These are phyloP conservation scores for Pyrrhosoma nymphula DNA, from an alignment of 2,888 invertebrate species.

Conservation along the genomic window DNA sequence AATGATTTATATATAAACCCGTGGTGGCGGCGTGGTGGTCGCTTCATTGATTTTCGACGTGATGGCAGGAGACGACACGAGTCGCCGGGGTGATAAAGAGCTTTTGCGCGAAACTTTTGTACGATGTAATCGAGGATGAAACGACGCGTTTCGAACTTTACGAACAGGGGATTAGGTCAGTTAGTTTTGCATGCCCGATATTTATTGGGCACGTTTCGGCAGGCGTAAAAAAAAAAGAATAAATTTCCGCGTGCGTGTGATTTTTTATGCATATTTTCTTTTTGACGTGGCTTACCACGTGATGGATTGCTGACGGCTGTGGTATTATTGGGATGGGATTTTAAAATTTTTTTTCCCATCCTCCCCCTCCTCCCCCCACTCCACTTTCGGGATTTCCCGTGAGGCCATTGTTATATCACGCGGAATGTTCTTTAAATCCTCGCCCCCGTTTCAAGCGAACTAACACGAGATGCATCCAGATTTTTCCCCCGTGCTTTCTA, in stretches of 20 bases:
- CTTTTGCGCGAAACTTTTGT: background rate
- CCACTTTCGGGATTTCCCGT: background rate
- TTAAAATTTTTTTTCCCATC: background rate
- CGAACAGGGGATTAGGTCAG: conserved; percentile 48
- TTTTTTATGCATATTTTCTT: background rate
- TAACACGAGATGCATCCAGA: background rate
- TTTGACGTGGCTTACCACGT: background rate
- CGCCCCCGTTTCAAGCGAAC: background rate
- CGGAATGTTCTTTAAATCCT: conserved; percentile 1
- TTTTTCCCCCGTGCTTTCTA: background rate
- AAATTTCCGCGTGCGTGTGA: background rate
- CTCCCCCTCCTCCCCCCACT: background rate
- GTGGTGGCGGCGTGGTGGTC: background rate
- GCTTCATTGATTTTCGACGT: conserved; percentile 31
- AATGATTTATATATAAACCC: background rate
- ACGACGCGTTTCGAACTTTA: conserved; percentile 21
- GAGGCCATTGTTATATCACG: background rate
- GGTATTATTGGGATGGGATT: background rate
- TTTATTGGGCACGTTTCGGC: conserved; percentile 2
- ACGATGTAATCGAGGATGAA: conserved; percentile 27
- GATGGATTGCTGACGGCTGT: conserved; percentile 2
- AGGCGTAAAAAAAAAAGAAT: background rate
- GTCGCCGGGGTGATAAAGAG: conserved; percentile 11
- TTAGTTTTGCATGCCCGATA: conserved; percentile 44
- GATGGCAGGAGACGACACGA: conserved; percentile 5